These are phyloP conservation scores for Corythoichthys intestinalis DNA, from an alignment of 2,113 vertebrate species.

Conservation along the genomic window DNA sequence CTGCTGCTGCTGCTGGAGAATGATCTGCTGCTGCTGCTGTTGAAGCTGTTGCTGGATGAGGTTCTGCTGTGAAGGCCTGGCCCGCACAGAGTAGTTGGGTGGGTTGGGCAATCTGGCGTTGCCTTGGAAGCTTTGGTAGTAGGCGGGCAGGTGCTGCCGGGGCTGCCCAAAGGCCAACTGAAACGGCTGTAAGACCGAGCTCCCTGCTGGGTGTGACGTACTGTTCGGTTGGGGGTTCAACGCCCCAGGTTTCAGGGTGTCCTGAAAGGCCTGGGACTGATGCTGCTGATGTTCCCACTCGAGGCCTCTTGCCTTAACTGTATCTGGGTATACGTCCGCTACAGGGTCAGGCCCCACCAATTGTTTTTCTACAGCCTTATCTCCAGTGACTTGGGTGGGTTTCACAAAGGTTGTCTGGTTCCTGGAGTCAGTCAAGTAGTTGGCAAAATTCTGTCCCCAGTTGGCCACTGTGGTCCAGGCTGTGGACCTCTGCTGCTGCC, in stretches of 20 bases:
- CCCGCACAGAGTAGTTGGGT: constrained; percentile 60
- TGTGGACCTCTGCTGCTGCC: constrained; percentile 74
- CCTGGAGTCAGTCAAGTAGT: constrained; percentile 73
- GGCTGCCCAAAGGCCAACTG: constrained; percentile 94
- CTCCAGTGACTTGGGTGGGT: constrained; percentile 71
- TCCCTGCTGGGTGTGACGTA: constrained; percentile 52
- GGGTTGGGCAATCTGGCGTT: constrained; percentile 70
- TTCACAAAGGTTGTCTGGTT: constrained; percentile 71
- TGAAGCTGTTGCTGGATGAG: constrained; percentile 75
- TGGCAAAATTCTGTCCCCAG: constrained; percentile 79
- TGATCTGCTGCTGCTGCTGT: constrained; percentile 62
- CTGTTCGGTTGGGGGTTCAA: constrained; percentile 65
- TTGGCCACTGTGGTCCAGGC: constrained; percentile 76
- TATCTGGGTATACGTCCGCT: constrained; percentile 77
- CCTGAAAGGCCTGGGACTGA: constrained; percentile 66
- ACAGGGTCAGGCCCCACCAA: constrained; percentile 59
- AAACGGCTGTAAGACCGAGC: constrained; percentile 87
- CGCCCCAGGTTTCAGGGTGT: constrained; percentile 71
- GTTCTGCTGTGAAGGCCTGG: constrained; percentile 67
- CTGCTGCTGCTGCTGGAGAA: constrained; percentile 65
- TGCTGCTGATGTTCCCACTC: constrained; percentile 81
- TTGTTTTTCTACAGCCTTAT: constrained; percentile 76
- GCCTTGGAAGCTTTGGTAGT: constrained; percentile 85
- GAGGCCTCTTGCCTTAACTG: constrained; percentile 61
- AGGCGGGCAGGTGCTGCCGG: constrained; percentile 79